These are phyloP conservation scores for Myathropa florea DNA, from an alignment of 2,888 invertebrate genomes.

Conservation along the genomic window DNA sequence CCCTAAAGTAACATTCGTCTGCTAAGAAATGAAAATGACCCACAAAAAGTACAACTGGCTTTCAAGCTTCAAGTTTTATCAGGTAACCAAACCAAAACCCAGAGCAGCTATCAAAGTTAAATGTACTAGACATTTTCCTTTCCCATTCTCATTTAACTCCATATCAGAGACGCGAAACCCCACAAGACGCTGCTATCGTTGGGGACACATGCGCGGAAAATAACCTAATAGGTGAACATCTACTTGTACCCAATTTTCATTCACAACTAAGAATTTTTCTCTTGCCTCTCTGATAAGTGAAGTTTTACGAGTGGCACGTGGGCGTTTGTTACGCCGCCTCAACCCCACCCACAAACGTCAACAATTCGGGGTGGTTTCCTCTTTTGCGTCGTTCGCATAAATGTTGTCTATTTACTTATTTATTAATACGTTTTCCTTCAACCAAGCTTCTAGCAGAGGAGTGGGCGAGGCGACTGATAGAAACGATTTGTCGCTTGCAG, in stretches of 20 bases:
- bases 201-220: conserved; percentile 12
- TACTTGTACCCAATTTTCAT: background rate
- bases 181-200: background rate
- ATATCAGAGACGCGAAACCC: background rate
- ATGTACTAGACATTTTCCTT: background rate
- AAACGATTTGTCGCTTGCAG: conserved; percentile 1
- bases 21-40: background rate
- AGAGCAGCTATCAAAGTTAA: background rate
- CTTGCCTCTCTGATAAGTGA: background rate
- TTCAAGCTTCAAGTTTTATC: background rate
- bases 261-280: background rate
- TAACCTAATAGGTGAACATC: background rate
- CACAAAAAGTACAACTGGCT: background rate
- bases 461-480: background rate
- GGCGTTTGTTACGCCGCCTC: background rate
- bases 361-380: background rate
- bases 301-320: background rate
- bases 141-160: background rate
- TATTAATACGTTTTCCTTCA: background rate
- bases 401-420: conserved; percentile 1
- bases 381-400: conserved; percentile 15
- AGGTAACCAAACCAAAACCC: background rate
- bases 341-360: background rate
- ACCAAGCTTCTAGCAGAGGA: background rate
- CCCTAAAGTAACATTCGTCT: too few relatives aligned